Percentiles rank a stretch among this genome's conserved stretches.
These are phyloP conservation scores for Psittacula derbiana DNA, from an alignment of 2,797 vertebrate genomes.

Conservation along the genomic window DNA sequence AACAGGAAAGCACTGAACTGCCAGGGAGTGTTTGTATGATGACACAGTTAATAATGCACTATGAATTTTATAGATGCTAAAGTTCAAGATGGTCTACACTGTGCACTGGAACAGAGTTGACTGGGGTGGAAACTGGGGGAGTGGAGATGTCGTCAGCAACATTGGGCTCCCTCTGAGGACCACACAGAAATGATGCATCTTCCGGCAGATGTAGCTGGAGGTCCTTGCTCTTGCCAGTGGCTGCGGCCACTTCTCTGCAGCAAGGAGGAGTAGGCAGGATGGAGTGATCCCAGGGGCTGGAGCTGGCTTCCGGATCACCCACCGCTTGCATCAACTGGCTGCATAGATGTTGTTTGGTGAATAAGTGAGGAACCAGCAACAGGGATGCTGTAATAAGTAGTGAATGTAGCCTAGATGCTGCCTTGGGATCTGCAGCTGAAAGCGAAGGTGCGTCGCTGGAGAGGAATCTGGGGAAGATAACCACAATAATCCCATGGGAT, in stretches of 20 bases:
- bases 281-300: background rate
- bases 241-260: background rate
- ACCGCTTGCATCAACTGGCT: background rate
- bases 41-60: accelerated
- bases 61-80: accelerated
- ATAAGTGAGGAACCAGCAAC: background rate
- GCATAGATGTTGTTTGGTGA: background rate
- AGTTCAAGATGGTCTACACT: background rate
- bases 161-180: background rate
- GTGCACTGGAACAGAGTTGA: background rate
- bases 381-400: background rate
- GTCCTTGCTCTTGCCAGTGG: background rate
- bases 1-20: accelerated
- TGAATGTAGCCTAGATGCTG: background rate
- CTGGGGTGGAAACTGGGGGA: background rate
- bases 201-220: constrained; percentile 10
- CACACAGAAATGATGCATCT: background rate
- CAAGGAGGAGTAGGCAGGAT: constrained; percentile 39
- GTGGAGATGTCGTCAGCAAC: background rate
- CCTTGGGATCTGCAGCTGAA: background rate
- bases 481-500: background rate
- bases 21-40: accelerated
- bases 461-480: background rate
- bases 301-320: background rate
- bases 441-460: background rate